Evolutionary conservation across 2,888 invertebrate species (phyloP).

Genomic region (Calephelis perditalis): DNA sequence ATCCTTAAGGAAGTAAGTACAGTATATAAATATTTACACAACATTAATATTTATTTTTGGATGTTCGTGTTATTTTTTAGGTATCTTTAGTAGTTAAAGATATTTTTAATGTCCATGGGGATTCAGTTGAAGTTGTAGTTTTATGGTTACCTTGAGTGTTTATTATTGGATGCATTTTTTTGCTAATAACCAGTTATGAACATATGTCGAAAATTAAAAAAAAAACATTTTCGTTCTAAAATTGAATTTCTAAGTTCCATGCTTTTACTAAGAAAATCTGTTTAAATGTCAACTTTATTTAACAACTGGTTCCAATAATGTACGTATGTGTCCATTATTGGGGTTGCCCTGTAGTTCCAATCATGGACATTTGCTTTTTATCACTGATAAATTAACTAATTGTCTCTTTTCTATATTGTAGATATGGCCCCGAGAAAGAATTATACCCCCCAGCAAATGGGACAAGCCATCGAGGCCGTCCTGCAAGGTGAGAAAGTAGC

Average conservation of each 20-base stretch:
- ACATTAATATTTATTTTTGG: too few species aligned
- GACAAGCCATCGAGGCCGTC: neutral
- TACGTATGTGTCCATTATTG: neutral
- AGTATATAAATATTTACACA: too few species aligned
- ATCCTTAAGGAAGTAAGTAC: too few species aligned
- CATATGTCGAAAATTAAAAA: neutral
- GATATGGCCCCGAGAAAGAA: neutral
- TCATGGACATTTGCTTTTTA: neutral
- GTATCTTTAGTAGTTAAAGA: too few species aligned
- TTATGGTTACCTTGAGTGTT: neutral
- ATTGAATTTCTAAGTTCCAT: neutral
- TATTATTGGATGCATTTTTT: neutral
- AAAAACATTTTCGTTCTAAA: neutral
- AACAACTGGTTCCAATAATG: neutral
- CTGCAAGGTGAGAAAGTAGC: neutral
- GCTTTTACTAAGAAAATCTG: neutral
- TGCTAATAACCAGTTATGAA: neutral
- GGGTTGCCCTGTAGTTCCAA: neutral
- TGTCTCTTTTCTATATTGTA: too few species aligned
- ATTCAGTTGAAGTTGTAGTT: neutral
- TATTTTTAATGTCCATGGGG: too few species aligned
- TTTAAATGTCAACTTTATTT: neutral
- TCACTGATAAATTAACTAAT: neutral
- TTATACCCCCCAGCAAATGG: neutral
- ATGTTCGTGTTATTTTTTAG: too few species aligned